Conservation (phyloP, 1,140 invertebrate genomes). For the Musca vetustissima region DNA sequence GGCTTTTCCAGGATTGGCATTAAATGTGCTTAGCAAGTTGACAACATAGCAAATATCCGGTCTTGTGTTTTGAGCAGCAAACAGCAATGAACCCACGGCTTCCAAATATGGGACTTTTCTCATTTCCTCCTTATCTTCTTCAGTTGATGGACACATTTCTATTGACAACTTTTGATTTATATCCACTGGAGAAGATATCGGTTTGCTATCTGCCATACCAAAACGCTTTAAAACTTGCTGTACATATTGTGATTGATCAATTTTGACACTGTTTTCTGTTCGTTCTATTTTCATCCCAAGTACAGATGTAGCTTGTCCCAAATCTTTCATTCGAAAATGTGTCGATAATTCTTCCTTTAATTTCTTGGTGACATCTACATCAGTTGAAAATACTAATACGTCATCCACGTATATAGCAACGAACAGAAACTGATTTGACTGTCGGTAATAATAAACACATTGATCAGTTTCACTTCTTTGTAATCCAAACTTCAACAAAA, state of each 20-base stretch:
- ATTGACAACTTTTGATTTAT: constrained; percentile 38
- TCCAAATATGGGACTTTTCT: constrained; percentile 36
- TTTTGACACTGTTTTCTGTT: constrained; percentile 31
- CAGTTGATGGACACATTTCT: constrained; percentile 28
- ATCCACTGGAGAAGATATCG: constrained; percentile 34
- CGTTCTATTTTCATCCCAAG: constrained; percentile 9
- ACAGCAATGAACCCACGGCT: constrained; percentile 49
- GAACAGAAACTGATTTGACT: constrained; percentile 28
- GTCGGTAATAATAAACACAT: background rate
- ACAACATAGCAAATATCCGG: constrained; percentile 55
- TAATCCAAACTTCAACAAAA: constrained; percentile 7
- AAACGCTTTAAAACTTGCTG: constrained; percentile 30
- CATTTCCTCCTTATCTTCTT: constrained; percentile 17
- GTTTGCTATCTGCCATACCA: constrained; percentile 45
- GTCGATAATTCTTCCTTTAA: constrained; percentile 14
- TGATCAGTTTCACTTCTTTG: constrained; percentile 37
- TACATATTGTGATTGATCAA: constrained; percentile 36
- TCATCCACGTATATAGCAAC: constrained; percentile 46
- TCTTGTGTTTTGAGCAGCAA: constrained; percentile 43
- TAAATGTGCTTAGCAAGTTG: constrained; percentile 38
- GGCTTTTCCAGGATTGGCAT: constrained; percentile 31
- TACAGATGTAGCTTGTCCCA: constrained; percentile 14
- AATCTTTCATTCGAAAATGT: constrained; percentile 42
- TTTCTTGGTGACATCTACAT: constrained; percentile 20
- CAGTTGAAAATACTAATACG: constrained; percentile 46